These are phyloP conservation scores for Rhopalosiphum maidis DNA, from an alignment of 1,140 invertebrate genomes.

Conservation along the genomic window DNA sequence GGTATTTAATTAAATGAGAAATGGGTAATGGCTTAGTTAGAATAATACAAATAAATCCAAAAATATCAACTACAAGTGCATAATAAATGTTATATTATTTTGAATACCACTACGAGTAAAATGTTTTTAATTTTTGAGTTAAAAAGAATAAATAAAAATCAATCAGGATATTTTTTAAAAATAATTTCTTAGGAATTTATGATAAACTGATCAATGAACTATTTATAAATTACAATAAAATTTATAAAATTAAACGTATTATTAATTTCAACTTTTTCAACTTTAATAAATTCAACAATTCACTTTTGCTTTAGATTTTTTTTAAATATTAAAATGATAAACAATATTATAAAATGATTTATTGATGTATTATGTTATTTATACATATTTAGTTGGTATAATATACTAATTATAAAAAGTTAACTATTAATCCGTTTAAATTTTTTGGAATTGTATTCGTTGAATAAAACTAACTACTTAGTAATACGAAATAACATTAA, in stretches of 20 bases:
- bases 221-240: background rate
- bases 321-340: background rate
- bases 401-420: background rate
- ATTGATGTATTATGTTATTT: too few species aligned
- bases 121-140: background rate
- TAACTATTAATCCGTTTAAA: background rate
- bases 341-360: background rate
- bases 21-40: background rate
- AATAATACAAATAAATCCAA: background rate
- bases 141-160: background rate
- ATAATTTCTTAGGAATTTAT: background rate
- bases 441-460: background rate
- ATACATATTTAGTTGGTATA: too few species aligned
- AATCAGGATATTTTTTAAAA: background rate
- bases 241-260: background rate
- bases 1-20: background rate
- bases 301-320: background rate
- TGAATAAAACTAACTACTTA: background rate
- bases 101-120: background rate
- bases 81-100: background rate
- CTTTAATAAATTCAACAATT: background rate
- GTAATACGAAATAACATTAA: background rate
- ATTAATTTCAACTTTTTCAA: background rate
- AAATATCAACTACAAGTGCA: background rate
- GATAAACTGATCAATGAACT: too few species aligned